phyloP scores from a whole-genome alignment of 2,113 vertebrate genomes.

The Eulemur rufifrons region DNA sequence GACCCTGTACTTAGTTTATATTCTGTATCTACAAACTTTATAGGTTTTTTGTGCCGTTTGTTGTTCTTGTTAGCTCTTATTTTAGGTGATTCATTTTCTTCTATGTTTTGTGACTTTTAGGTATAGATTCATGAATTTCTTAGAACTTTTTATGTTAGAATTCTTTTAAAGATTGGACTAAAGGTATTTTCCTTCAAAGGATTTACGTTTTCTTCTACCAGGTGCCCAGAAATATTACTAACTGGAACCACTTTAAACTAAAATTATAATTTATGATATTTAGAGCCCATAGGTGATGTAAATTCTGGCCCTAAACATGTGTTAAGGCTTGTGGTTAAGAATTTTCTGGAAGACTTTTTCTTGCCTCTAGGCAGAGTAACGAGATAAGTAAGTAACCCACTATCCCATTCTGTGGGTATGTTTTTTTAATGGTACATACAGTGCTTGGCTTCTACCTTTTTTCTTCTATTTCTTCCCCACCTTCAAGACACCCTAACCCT shows the following conservation, averaged over 20 bases:
- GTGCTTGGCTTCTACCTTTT: background rate
- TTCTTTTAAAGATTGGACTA: background rate
- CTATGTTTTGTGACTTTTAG: background rate
- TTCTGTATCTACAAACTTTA: background rate
- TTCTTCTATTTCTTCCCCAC: background rate
- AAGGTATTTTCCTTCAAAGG: background rate
- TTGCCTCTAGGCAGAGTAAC: background rate
- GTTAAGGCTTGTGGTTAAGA: background rate
- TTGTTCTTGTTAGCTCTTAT: background rate
- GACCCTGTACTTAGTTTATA: too few relatives aligned
- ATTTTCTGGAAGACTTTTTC: background rate
- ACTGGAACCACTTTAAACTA: background rate
- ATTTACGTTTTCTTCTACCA: background rate
- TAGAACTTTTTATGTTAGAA: background rate
- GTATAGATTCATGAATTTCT: background rate
- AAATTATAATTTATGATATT: background rate
- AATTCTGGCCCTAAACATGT: background rate
- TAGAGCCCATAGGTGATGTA: background rate
- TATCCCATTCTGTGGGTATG: background rate
- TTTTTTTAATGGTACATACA: background rate
- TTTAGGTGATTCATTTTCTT: background rate
- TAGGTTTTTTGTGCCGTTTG: background rate
- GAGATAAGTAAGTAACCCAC: background rate
- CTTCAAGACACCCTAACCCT: background rate
- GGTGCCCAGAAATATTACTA: background rate